Evolutionary conservation across 2,797 vertebrate genomes (phyloP).

Genomic region (Melanogrammus aeglefinus): DNA sequence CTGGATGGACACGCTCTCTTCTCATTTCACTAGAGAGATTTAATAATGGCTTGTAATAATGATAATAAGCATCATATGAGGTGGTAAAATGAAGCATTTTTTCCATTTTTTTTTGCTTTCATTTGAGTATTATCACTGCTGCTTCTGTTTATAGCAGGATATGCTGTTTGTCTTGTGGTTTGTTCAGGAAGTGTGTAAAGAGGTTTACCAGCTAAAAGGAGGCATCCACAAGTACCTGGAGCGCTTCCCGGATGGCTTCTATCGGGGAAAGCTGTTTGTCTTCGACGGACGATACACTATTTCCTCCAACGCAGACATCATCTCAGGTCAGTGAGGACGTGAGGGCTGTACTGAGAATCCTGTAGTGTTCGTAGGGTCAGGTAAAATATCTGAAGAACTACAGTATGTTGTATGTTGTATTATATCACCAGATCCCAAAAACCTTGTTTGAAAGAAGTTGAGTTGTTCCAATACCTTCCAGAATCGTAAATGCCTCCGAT

Average conservation of each 20-base stretch:
- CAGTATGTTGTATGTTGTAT: background rate
- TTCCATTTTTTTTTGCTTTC: too few species aligned
- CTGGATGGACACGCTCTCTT: background rate
- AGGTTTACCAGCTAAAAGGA: slow-evolving; percentile 93
- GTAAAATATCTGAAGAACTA: background rate
- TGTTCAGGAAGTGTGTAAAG: slow-evolving; percentile 86
- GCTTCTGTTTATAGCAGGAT: background rate
- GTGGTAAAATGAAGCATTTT: background rate
- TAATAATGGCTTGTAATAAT: background rate
- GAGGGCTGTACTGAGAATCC: background rate
- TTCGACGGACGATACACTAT: slow-evolving; percentile 94
- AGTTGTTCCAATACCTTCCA: too few species aligned
- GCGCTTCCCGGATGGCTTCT: slow-evolving; percentile 91
- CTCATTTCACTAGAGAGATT: background rate
- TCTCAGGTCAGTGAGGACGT: slow-evolving; percentile 80
- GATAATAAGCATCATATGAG: background rate
- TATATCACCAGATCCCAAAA: background rate
- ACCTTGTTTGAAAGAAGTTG: background rate
- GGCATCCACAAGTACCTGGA: slow-evolving; percentile 98
- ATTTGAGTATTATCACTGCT: background rate
- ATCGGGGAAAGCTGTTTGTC: slow-evolving; percentile 94
- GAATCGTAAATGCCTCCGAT: too few species aligned
- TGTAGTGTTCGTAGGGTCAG: too few species aligned
- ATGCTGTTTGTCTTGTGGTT: background rate
- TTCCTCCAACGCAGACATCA: slow-evolving; percentile 81